Percentiles rank a stretch among this genome's conserved stretches.
These are phyloP conservation scores for Coecobrya sp. DNA, from an alignment of 2,888 invertebrate genomes.

Conservation along the genomic window DNA sequence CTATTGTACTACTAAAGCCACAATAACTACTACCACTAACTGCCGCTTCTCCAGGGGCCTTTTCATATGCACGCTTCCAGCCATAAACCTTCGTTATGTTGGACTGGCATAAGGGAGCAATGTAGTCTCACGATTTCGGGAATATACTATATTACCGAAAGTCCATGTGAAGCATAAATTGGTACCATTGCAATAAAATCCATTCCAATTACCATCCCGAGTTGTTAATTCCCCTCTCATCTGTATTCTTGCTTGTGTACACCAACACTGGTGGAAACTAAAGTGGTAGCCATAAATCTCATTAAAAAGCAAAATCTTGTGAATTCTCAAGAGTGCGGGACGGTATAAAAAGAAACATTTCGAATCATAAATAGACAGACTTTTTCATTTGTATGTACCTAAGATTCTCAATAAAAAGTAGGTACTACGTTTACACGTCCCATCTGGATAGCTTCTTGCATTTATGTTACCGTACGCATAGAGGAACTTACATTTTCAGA, in stretches of 20 bases:
- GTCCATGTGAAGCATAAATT: conserved; percentile 59
- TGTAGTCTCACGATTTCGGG: background rate
- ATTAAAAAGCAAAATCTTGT: conserved; percentile 77
- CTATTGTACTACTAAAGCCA: background rate
- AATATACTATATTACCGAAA: background rate
- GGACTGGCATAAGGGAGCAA: conserved; percentile 33
- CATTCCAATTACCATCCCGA: conserved; percentile 77
- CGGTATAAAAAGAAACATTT: background rate
- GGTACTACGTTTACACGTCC: too few relatives aligned
- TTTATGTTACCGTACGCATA: too few relatives aligned
- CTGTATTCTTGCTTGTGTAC: conserved; percentile 53
- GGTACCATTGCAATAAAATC: conserved; percentile 75
- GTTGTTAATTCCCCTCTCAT: conserved; percentile 75
- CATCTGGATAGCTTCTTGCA: too few relatives aligned
- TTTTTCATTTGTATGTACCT: conserved; percentile 29
- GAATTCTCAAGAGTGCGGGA: conserved; percentile 48
- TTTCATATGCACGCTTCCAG: conserved; percentile 24
- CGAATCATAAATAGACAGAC: conserved; percentile 43
- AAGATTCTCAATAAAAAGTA: conserved; percentile 1
- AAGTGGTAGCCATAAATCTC: conserved; percentile 77
- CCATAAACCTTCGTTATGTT: conserved; percentile 45
- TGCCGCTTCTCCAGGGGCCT: conserved; percentile 65
- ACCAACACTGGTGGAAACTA: conserved; percentile 54
- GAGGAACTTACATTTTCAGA: too few relatives aligned
- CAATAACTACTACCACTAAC: conserved; percentile 53